Conservation (phyloP, 2,888 invertebrate species). For the Caenorhabditis sulstoni region DNA sequence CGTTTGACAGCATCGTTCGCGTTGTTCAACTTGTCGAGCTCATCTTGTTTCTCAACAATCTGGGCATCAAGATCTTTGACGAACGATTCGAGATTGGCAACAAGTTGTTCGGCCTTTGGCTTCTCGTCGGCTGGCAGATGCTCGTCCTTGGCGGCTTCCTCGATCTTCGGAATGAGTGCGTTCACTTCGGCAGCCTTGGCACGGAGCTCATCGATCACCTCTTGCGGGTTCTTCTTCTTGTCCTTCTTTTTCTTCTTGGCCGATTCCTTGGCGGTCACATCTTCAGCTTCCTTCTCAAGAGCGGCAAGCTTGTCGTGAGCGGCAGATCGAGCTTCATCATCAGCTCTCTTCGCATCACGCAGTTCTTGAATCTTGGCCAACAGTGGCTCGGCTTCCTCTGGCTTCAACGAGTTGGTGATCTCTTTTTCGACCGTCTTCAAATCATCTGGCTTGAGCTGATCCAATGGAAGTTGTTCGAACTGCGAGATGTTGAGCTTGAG, state of each 20-base stretch:
- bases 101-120: slow-evolving; percentile 56
- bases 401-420: slow-evolving; percentile 48
- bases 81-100: slow-evolving; percentile 43
- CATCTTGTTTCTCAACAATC: slow-evolving; percentile 55
- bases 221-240: slow-evolving; percentile 59
- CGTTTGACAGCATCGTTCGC: slow-evolving; percentile 53
- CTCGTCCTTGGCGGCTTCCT: slow-evolving; percentile 55
- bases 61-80: slow-evolving; percentile 53
- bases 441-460: slow-evolving; percentile 40
- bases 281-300: slow-evolving; percentile 60
- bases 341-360: slow-evolving; percentile 54
- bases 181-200: slow-evolving; percentile 52
- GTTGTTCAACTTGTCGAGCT: slow-evolving; percentile 59
- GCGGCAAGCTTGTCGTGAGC: slow-evolving; percentile 54
- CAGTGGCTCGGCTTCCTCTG: slow-evolving; percentile 54
- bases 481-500: too few species aligned
- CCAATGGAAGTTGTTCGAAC: too few species aligned
- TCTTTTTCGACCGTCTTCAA: slow-evolving; percentile 51
- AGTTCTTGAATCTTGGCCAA: slow-evolving; percentile 57
- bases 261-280: slow-evolving; percentile 41
- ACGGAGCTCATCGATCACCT: slow-evolving; percentile 46
- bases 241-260: slow-evolving; percentile 59
- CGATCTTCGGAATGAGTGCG: slow-evolving; percentile 56
- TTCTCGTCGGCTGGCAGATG: slow-evolving; percentile 52
- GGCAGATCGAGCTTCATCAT: slow-evolving; percentile 51